Percentiles rank a stretch among this genome's conserved stretches.
Conservation (phyloP, 2,888 invertebrate genomes). For the Eumerus sabulonum region DNA sequence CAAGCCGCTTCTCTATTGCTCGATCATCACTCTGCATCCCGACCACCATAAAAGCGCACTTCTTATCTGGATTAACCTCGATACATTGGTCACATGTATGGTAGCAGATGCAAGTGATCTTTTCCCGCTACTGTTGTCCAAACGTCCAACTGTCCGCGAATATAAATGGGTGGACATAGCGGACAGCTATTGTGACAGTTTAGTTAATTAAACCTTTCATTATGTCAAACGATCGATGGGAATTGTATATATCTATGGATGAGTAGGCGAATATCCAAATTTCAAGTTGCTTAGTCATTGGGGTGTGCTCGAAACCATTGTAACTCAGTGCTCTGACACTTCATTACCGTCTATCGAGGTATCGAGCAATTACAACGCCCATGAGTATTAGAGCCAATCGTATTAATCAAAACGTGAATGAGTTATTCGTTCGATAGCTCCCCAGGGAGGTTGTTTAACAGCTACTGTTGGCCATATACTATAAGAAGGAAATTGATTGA, state of each 20-base stretch:
- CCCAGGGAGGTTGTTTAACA: conserved; percentile 30
- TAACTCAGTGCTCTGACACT: conserved; percentile 64
- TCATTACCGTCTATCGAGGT: conserved; percentile 41
- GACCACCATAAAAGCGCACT: conserved; percentile 55
- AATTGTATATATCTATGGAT: background rate
- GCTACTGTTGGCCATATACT: conserved; percentile 39
- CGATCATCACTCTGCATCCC: conserved; percentile 30
- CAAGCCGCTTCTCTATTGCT: conserved; percentile 34
- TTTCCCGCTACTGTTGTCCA: background rate
- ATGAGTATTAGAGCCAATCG: conserved; percentile 26
- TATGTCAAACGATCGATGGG: conserved; percentile 24
- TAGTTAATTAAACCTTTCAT: conserved; percentile 70
- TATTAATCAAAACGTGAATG: conserved; percentile 54
- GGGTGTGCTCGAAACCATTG: conserved; percentile 53
- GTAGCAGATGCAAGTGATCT: conserved; percentile 31
- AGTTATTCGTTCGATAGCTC: conserved; percentile 43
- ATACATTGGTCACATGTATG: conserved; percentile 17
- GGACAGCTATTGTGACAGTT: conserved; percentile 68
- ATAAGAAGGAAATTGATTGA: background rate
- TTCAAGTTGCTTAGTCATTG: background rate
- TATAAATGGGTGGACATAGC: conserved; percentile 57
- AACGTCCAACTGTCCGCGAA: conserved; percentile 33
- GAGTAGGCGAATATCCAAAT: conserved; percentile 32
- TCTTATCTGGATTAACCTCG: conserved; percentile 63
- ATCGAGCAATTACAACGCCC: conserved; percentile 54